Evolutionary conservation across 2,113 vertebrate species (phyloP).

Genomic region (Nesoenas mayeri): DNA sequence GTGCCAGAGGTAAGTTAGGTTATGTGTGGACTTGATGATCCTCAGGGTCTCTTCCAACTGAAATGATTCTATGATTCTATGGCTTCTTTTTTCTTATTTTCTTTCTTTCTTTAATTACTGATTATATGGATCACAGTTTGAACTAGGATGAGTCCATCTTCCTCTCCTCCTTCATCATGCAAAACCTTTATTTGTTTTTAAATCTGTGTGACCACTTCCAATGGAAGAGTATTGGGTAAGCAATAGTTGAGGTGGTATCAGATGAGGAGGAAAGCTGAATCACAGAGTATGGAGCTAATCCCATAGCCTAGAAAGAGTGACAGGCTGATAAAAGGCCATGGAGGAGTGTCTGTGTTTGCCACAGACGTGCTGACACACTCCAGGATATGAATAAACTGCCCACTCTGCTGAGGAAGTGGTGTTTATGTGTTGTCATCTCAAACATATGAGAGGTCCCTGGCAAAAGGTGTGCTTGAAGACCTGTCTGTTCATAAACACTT

Average conservation of each 20-base stretch:
- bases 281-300: background rate
- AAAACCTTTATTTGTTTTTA: background rate
- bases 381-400: background rate
- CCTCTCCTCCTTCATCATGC: background rate
- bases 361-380: background rate
- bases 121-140: background rate
- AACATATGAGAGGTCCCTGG: background rate
- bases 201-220: background rate
- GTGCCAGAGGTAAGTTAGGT: too few relatives aligned
- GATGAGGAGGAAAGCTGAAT: background rate
- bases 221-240: background rate
- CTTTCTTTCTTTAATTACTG: background rate
- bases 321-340: background rate
- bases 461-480: background rate
- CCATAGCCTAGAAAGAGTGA: background rate
- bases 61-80: too few relatives aligned
- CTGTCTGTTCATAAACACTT: background rate
- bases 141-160: background rate
- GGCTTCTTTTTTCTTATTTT: background rate
- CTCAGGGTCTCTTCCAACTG: too few relatives aligned
- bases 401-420: background rate
- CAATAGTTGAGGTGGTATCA: background rate
- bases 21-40: too few relatives aligned
- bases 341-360: background rate
- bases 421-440: background rate